phyloP scores from a whole-genome alignment of 2,888 invertebrate species.

The Acrobasis suavella region DNA sequence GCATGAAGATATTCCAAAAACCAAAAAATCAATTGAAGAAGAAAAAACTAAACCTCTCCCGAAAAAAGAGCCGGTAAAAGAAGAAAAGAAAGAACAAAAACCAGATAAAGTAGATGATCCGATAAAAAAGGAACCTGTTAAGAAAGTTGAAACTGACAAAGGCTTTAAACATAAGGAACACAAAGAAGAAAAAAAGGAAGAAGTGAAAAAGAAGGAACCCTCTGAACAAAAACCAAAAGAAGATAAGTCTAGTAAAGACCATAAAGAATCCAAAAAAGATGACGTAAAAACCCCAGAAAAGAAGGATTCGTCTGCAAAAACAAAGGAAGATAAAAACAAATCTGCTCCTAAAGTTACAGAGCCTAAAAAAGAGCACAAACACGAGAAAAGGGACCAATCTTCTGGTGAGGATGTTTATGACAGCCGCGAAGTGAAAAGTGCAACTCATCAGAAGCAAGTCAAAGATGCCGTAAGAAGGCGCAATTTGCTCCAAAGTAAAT shows the following conservation, averaged over 20 bases:
- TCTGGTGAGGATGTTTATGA: constrained; percentile 42
- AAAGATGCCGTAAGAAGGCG: constrained; percentile 66
- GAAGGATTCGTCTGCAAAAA: constrained; percentile 34
- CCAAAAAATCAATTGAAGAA: constrained; percentile 22
- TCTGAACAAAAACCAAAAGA: constrained; percentile 14
- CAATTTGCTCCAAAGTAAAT: constrained; percentile 77
- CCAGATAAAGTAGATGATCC: constrained; percentile 18
- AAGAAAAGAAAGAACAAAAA: constrained; percentile 19
- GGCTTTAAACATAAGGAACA: neutral
- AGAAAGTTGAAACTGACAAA: constrained; percentile 27
- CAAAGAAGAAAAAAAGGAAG: constrained; percentile 16
- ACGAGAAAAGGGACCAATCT: constrained; percentile 40
- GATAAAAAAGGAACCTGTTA: constrained; percentile 25
- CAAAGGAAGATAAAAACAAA: constrained; percentile 36
- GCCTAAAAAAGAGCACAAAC: constrained; percentile 39
- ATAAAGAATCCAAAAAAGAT: constrained; percentile 28
- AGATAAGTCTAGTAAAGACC: neutral
- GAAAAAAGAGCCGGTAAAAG: constrained; percentile 23
- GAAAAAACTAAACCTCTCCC: constrained; percentile 27
- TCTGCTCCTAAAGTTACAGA: constrained; percentile 36
- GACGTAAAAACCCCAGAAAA: constrained; percentile 38
- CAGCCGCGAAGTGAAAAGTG: constrained; percentile 46
- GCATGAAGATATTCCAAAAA: constrained; percentile 6
- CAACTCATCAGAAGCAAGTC: constrained; percentile 58
- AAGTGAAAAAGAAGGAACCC: constrained; percentile 21